These are phyloP conservation scores for Melanotaenia boesemani DNA, from an alignment of 2,797 vertebrate genomes.

Conservation along the genomic window DNA sequence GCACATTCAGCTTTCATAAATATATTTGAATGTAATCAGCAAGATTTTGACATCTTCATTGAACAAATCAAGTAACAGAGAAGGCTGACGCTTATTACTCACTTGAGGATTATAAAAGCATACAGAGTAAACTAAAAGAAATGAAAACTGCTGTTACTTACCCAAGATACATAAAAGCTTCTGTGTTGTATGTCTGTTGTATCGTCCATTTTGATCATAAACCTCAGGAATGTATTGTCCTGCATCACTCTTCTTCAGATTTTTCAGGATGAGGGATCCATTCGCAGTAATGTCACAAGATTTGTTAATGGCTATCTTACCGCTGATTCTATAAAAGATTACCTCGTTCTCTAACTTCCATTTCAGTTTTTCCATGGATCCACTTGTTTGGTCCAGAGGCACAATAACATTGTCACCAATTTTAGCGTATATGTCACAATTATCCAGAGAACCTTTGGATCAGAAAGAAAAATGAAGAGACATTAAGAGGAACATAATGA, in stretches of 20 bases:
- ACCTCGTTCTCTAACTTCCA: fast-evolving
- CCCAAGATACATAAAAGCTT: slow-evolving; percentile 6
- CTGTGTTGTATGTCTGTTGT: fast-evolving
- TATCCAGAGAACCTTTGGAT: fast-evolving
- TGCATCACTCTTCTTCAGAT: fast-evolving
- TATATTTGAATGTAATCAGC: not conserved
- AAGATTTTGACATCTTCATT: no score
- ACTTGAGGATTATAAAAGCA: no score
- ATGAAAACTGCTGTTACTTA: slow-evolving; percentile 33
- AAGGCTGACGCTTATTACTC: no score
- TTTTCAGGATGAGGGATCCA: slow-evolving; percentile 37
- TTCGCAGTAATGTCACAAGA: not conserved
- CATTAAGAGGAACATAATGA: no score
- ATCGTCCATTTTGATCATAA: fast-evolving
- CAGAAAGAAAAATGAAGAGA: slow-evolving; percentile 4
- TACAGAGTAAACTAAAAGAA: no score
- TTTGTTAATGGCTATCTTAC: fast-evolving
- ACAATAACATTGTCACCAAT: fast-evolving
- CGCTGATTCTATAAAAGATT: fast-evolving
- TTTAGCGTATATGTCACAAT: fast-evolving
- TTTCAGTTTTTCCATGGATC: fast-evolving
- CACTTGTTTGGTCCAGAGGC: fast-evolving
- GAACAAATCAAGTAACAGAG: no score
- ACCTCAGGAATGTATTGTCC: fast-evolving
- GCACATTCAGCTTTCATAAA: no score